Percentiles rank a stretch among this genome's conserved stretches.
Evolutionary conservation across 2,888 invertebrate species (phyloP).

Genomic region (Boloria selene): DNA sequence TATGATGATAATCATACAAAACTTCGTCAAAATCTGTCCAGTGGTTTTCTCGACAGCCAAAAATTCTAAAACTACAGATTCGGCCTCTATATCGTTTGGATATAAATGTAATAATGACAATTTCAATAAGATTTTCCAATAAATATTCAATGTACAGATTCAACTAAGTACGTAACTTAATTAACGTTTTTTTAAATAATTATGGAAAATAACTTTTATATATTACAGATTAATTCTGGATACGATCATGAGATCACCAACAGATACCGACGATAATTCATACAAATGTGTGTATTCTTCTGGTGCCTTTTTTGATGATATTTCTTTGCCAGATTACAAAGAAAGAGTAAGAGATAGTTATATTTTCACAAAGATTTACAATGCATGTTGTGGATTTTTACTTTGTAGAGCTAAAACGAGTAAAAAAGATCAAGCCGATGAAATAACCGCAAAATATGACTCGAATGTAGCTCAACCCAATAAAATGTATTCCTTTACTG

Average conservation of each 20-base stretch:
- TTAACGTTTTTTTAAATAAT: too few relatives aligned
- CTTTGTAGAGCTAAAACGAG: slow-evolving; percentile 42
- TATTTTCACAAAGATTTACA: slow-evolving; percentile 28
- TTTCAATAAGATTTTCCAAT: too few relatives aligned
- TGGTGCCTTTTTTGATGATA: slow-evolving; percentile 46
- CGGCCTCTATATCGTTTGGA: too few relatives aligned
- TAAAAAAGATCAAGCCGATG: slow-evolving; percentile 25
- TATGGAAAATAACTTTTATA: slow-evolving; percentile 11
- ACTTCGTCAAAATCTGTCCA: too few relatives aligned
- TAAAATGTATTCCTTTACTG: slow-evolving; percentile 55
- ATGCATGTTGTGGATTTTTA: slow-evolving; percentile 37
- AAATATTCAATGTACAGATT: too few relatives aligned
- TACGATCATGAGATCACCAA: slow-evolving; percentile 68
- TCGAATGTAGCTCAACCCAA: slow-evolving; percentile 29
- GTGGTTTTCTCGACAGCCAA: too few relatives aligned
- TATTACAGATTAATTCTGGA: slow-evolving; percentile 63
- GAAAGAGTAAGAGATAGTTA: slow-evolving; percentile 22
- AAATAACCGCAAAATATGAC: slow-evolving; percentile 15
- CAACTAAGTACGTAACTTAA: too few relatives aligned
- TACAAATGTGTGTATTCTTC: slow-evolving; percentile 48
- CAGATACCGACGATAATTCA: slow-evolving; percentile 47
- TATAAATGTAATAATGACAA: too few relatives aligned
- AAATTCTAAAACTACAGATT: too few relatives aligned
- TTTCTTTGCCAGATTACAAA: slow-evolving; percentile 36
- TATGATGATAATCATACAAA: too few relatives aligned